Evolutionary conservation across 2,797 vertebrate genomes (phyloP).

Genomic region (Sandelia bainsii): DNA sequence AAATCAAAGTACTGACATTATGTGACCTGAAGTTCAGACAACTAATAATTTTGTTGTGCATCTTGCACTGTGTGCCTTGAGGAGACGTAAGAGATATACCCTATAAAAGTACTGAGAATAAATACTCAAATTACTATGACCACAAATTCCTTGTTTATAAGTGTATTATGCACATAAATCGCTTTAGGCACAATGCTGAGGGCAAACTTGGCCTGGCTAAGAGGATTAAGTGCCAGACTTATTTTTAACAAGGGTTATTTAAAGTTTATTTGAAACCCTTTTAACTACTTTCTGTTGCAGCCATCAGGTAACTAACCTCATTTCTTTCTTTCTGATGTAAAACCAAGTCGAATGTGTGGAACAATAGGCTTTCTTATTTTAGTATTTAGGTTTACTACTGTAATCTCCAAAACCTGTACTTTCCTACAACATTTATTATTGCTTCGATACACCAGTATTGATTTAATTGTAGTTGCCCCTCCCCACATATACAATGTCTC

Average conservation of each 20-base stretch:
- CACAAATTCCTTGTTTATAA: conserved; percentile 39
- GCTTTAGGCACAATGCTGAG: conserved; percentile 12
- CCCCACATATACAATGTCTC: conserved; percentile 48
- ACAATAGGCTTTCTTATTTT: conserved; percentile 46
- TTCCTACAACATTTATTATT: conserved; percentile 30
- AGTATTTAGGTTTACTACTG: conserved; percentile 22
- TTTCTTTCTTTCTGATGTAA: conserved; percentile 73
- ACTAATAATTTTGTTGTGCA: too few relatives aligned
- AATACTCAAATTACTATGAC: conserved; percentile 25
- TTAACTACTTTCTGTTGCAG: conserved; percentile 71
- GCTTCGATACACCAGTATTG: conserved; percentile 53
- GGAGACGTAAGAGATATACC: too few relatives aligned
- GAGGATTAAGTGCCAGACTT: conserved; percentile 57
- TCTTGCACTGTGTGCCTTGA: too few relatives aligned
- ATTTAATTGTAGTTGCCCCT: conserved; percentile 63
- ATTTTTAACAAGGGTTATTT: conserved; percentile 69
- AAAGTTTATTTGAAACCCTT: conserved; percentile 61
- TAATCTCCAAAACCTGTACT: conserved; percentile 75
- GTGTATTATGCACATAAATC: conserved; percentile 41
- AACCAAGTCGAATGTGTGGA: conserved; percentile 76
- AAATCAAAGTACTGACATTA: too few relatives aligned
- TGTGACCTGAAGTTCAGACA: too few relatives aligned
- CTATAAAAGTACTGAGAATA: too few relatives aligned
- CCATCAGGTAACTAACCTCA: conserved; percentile 65
- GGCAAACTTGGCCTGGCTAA: conserved; percentile 54